phyloP scores from a whole-genome alignment of 35 echinoderm and acorn worm species.

The Lytechinus pictus region DNA sequence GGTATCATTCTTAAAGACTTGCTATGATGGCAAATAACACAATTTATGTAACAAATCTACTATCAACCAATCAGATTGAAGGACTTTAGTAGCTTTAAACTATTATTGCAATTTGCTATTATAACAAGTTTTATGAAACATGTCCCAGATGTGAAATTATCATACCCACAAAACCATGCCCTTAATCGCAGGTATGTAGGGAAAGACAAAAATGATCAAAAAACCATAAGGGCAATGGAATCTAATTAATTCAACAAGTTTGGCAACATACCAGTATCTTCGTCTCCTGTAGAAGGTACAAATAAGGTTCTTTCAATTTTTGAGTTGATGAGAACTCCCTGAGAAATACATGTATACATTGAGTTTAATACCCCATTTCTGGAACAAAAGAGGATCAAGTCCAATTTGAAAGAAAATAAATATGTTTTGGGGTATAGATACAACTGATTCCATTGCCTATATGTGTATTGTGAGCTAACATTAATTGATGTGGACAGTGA shows the following conservation, averaged over 20 bases:
- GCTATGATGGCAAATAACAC: too few species aligned
- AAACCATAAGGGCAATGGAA: neutral
- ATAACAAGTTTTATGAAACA: too few species aligned
- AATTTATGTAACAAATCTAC: too few species aligned
- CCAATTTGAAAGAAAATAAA: neutral
- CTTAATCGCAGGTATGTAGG: neutral
- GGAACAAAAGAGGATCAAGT: neutral
- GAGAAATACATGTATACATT: neutral
- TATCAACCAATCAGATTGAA: too few species aligned
- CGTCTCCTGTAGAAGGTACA: neutral
- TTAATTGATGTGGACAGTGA: neutral
- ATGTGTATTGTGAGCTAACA: neutral
- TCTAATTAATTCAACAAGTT: neutral
- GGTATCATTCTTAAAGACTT: neutral
- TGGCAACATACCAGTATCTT: neutral
- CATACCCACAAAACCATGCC: neutral
- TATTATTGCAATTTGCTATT: too few species aligned
- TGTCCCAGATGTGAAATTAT: neutral
- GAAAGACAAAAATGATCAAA: neutral
- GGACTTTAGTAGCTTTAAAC: too few species aligned
- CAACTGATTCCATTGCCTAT: neutral
- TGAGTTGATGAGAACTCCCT: slow-evolving; percentile 10
- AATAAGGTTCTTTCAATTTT: neutral
- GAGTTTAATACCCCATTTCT: neutral
- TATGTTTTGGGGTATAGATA: neutral